phyloP scores from a whole-genome alignment of 2,888 invertebrate species.

The Saturnia pavonia region DNA sequence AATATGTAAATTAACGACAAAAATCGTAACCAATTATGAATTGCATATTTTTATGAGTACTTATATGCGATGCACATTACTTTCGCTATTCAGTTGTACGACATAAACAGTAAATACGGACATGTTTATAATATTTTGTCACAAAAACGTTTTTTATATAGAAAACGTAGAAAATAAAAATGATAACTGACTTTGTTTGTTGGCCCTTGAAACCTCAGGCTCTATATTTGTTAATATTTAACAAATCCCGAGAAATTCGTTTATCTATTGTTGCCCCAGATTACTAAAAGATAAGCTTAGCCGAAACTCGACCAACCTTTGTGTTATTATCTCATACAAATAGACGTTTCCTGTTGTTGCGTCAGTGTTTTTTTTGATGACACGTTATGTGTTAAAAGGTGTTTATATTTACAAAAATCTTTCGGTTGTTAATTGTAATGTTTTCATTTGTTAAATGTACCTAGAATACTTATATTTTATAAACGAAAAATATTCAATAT shows the following conservation, averaged over 20 bases:
- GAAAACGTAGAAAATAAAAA: constrained; percentile 2
- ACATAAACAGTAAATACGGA: not conserved
- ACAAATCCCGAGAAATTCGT: constrained; percentile 73
- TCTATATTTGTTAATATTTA: constrained; percentile 68
- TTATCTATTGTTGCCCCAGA: constrained; percentile 67
- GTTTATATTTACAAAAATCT: constrained; percentile 37
- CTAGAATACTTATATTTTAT: not conserved
- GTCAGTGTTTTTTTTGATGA: constrained; percentile 40
- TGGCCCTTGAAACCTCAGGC: constrained; percentile 24
- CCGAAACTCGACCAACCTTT: constrained; percentile 68
- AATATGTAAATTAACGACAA: too few relatives aligned
- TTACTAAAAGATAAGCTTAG: constrained; percentile 66
- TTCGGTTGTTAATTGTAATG: not conserved
- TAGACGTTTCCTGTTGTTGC: constrained; percentile 72
- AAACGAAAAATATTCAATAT: too few relatives aligned
- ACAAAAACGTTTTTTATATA: not conserved
- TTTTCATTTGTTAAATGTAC: not conserved
- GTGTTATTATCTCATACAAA: constrained; percentile 76
- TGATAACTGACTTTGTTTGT: constrained; percentile 13
- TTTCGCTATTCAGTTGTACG: not conserved
- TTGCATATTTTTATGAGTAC: too few relatives aligned
- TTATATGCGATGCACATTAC: too few relatives aligned
- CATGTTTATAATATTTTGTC: not conserved
- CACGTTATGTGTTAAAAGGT: constrained; percentile 52
- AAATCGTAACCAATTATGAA: too few relatives aligned